Evolutionary conservation across 2,888 invertebrate genomes (phyloP).

Genomic region (Notocelia uddmanniana): DNA sequence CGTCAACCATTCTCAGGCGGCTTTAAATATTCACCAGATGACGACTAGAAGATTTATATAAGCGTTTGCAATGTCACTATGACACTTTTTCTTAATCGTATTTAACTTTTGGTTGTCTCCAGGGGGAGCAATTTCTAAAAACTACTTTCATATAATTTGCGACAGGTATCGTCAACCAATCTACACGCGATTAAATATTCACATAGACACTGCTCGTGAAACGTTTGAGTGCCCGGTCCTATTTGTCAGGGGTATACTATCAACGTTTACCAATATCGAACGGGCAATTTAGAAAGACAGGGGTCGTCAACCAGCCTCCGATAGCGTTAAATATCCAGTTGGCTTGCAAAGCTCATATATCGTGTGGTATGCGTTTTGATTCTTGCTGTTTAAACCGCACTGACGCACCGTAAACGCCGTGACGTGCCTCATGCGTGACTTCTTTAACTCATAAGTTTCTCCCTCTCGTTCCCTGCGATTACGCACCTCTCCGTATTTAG

Average conservation of each 20-base stretch:
- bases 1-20: constrained; percentile 5
- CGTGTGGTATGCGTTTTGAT: background rate
- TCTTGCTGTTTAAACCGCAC: too few relatives aligned
- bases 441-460: too few relatives aligned
- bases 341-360: background rate
- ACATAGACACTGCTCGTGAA: background rate
- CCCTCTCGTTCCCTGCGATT: too few relatives aligned
- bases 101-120: background rate
- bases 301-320: background rate
- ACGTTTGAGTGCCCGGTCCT: background rate
- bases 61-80: background rate
- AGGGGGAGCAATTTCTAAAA: background rate
- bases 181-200: constrained; percentile 9
- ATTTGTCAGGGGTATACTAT: constrained; percentile 13
- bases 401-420: too few relatives aligned
- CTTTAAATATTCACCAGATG: constrained; percentile 17
- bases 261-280: background rate
- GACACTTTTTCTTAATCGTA: background rate
- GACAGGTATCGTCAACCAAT: constrained; percentile 14
- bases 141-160: background rate
- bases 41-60: background rate
- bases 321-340: background rate
- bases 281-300: constrained; percentile 2
- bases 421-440: too few relatives aligned
- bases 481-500: too few relatives aligned